phyloP scores from a whole-genome alignment of 2,797 vertebrate genomes.

The Ceryle rudis region DNA sequence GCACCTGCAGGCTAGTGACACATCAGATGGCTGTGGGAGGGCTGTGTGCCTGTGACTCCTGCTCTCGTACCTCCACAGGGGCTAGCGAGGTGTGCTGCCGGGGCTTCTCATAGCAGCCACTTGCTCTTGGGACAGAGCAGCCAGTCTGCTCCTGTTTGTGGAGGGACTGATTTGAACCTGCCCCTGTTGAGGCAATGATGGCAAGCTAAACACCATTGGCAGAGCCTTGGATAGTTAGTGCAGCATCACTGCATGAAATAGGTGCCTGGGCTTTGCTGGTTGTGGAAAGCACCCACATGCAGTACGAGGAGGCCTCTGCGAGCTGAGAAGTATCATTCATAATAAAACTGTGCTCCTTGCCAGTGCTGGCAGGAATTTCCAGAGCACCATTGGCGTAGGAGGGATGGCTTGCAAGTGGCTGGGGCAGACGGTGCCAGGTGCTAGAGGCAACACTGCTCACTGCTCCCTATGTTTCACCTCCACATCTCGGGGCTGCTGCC shows the following conservation, averaged over 20 bases:
- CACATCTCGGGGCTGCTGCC: fast-evolving
- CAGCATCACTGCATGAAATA: neutral
- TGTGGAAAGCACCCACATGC: fast-evolving
- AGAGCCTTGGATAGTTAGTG: neutral
- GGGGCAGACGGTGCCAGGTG: neutral
- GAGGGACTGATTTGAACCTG: neutral
- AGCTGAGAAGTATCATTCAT: neutral
- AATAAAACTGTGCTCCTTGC: neutral
- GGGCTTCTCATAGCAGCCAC: neutral
- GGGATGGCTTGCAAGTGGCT: neutral
- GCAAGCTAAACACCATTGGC: neutral
- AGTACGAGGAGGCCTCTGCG: neutral
- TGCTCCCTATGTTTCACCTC: neutral
- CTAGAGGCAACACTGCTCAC: neutral
- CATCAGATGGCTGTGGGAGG: neutral
- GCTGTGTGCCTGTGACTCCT: neutral
- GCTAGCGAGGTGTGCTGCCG: fast-evolving
- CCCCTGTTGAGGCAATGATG: neutral
- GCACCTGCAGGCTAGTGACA: neutral
- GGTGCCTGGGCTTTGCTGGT: neutral
- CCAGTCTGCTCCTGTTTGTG: neutral
- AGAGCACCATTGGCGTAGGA: neutral
- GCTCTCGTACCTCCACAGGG: neutral
- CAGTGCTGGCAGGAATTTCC: neutral
- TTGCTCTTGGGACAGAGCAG: neutral